phyloP scores from a whole-genome alignment of 2,888 invertebrate species.

The Pinctada fucata region DNA sequence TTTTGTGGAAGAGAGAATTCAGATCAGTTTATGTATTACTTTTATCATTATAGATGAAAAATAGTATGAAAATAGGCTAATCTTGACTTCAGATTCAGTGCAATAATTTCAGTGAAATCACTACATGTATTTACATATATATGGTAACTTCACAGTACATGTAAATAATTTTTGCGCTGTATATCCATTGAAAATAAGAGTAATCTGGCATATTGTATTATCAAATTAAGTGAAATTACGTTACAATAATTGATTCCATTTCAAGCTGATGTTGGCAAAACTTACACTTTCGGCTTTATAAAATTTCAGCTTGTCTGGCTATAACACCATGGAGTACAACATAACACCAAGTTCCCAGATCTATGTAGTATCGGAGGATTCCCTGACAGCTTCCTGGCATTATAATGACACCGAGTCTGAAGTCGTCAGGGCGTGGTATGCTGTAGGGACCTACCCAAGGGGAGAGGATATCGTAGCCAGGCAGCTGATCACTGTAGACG shows the following conservation, averaged over 20 bases:
- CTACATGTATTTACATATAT: not conserved
- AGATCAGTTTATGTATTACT: no score
- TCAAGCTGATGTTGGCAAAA: no score
- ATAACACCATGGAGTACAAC: conserved; percentile 7
- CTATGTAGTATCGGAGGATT: conserved; percentile 20
- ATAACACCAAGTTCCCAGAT: conserved; percentile 23
- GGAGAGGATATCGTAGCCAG: conserved; percentile 28
- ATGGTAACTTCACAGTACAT: no score
- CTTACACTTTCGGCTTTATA: no score
- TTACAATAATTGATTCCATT: no score
- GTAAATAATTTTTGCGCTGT: no score
- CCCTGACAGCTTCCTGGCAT: conserved; percentile 28
- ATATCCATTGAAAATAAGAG: no score
- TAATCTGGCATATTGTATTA: no score
- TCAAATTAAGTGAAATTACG: no score
- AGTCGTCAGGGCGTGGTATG: conserved; percentile 32
- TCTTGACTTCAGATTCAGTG: no score
- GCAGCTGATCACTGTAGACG: conserved; percentile 21
- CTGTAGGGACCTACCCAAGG: conserved; percentile 32
- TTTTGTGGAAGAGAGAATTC: no score
- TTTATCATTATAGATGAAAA: not conserved
- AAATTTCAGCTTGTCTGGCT: conserved; percentile 21
- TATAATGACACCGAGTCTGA: conserved; percentile 36
- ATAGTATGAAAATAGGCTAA: not conserved
- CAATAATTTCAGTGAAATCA: not conserved